Base-by-base conservation (phyloP, 2,113 vertebrate genomes). In the Bos indicus region DNA sequence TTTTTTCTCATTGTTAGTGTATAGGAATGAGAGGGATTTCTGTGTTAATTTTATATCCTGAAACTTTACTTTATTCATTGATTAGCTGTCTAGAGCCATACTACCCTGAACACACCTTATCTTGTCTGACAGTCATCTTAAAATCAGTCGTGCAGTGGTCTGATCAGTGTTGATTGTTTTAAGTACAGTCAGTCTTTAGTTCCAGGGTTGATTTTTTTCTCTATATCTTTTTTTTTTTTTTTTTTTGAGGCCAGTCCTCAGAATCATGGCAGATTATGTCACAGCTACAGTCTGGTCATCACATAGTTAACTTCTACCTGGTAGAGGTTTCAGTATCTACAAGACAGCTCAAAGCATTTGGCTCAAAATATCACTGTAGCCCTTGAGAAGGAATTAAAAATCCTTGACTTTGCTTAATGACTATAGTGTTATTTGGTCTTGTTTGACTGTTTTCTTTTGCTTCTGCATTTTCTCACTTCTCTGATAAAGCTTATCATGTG, bases 101-200 rank as follows among this genome's bases (percentile, higher is more conserved):
- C 33, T 16, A 67, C 16, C 33, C 7, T 19, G 62, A 67, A n/a
- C 0, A 1, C 0, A 0, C 62, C 16, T 2, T 4, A 67, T 67
- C 33, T n/a, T 4, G 10, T 19, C 33, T n/a, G 62, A 67, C 62
- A n/a, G 62, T n/a, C 62, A 67, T 78, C 26, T 78, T 78, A 46
- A 48, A 48, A 30, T 48, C 26, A 9, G 25, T 30, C 74, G 9
- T 17, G 40, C 25, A 28, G 40, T 30, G 14, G 14, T 48, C 74
- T 28, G 14, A 30, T 78, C 74, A 30, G 26, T 78, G 43, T 30
- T 78, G 43, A 78, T 17, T 48, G 43, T 16, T 30, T 78, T 16
- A 48, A 77, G 40, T 48, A 30, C 7, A 30, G 14, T 28, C 15
- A 10, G 43, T 17, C 40, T 78, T 78, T 28, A 78, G 43, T 78